Evolutionary conservation across 37 sponge, comb jelly and placozoan genomes (phyloP), one percentile per base, ranked within the genome.

Genomic region (Chondrosia reniformis): DNA sequence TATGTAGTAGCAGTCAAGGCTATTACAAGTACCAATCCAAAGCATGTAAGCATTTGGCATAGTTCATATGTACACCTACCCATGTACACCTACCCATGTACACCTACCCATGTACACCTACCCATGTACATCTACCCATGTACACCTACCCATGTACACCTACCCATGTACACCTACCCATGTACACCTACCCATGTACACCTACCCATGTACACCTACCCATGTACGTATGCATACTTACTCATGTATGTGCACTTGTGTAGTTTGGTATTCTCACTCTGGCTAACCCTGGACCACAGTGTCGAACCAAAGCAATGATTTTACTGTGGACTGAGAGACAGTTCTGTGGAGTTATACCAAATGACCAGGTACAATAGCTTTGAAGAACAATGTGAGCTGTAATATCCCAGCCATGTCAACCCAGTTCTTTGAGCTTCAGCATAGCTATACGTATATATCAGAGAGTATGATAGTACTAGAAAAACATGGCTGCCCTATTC

Each of bases 301-400:
- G 72, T 6, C 72, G n/a, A 21, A 69, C 42, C 5, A 69, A 69
- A 25, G 72, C 72, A 2, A 69, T 69, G 72, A 34, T 69, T 7
- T 44, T 69, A 2, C 44, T 69, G 15, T 69, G 72, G 72, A 69
- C 72, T 39, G 72, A 69, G 10, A 34, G 72, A 2, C 72, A 69
- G 43, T 69, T 69, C 12, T 69, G 72, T 69, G 72, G 72, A 24
- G 42, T 69, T 69, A 69, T 69, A 39, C 72, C 72, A 3, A 69
- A 34, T 40, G 72, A 69, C 72, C 72, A 69, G 72, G 72, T 69
- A 6, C 7, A 19, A 49, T 19, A 17, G 9, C 34, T 2, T 36
- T 9, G 34, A 66, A 33, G 67, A 4, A 27, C n/a, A n/a, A n/a
- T n/a, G n/a, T n/a, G n/a, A n/a, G n/a, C n/a, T n/a, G n/a, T n/a